phyloP scores from a whole-genome alignment of 2,797 vertebrate species.

The Chaetophractus vellerosus region DNA sequence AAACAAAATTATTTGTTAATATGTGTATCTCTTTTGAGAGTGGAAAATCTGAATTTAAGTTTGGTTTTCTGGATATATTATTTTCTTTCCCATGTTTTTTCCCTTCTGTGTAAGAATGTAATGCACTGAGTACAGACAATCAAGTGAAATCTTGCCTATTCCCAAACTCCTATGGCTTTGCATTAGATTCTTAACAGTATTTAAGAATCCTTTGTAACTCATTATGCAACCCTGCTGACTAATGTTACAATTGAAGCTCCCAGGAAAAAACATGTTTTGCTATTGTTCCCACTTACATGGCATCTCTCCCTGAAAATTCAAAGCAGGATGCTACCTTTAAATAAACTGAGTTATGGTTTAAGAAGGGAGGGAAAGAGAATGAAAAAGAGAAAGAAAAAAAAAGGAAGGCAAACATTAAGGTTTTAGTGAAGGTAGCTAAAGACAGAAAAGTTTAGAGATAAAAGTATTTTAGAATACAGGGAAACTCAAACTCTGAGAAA shows the following conservation, averaged over 20 bases:
- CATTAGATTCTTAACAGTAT: conserved; percentile 52
- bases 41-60: neutral
- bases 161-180: conserved; percentile 13
- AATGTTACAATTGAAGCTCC: neutral
- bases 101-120: neutral
- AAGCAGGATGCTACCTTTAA: conserved; percentile 42
- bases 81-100: neutral
- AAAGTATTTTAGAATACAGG: neutral
- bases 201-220: conserved; percentile 46
- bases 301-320: neutral
- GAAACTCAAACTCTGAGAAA: neutral
- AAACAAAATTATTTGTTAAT: neutral
- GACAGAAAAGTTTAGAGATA: neutral
- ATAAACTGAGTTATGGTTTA: neutral
- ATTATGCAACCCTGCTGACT: conserved; percentile 45
- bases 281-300: neutral
- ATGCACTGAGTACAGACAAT: neutral
- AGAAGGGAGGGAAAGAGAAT: neutral
- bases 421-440: neutral
- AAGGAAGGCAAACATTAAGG: neutral
- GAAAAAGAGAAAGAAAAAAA: neutral
- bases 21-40: neutral
- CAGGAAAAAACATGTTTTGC: conserved; percentile 38
- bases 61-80: neutral
- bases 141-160: neutral